Evolutionary conservation across 2,888 invertebrate species (phyloP).

Genomic region (Tolmerus cingulatus): DNA sequence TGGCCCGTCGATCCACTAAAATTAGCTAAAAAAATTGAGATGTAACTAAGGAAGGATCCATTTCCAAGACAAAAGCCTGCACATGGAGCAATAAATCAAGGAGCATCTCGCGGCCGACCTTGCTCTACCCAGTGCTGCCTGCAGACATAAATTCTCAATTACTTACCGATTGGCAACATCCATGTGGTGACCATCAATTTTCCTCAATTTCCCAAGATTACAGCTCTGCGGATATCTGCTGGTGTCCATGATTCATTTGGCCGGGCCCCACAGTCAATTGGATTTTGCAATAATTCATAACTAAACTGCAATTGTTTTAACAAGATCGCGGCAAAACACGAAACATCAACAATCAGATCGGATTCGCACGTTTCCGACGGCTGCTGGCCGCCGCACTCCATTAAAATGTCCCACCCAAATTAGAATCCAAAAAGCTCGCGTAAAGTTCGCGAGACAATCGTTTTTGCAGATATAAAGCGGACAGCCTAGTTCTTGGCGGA

Average conservation of each 20-base stretch:
- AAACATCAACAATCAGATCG: conserved; percentile 1
- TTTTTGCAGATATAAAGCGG: neutral
- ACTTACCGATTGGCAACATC: neutral
- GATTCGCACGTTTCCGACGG: neutral
- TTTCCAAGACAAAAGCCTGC: neutral
- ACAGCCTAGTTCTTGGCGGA: neutral
- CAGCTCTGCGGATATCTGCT: neutral
- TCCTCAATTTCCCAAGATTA: neutral
- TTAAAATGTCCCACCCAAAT: conserved; percentile 9
- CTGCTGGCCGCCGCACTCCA: neutral
- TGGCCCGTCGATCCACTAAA: no score
- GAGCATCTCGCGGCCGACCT: neutral
- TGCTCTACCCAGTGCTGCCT: neutral
- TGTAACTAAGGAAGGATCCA: neutral
- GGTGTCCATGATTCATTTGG: neutral
- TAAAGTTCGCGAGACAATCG: neutral
- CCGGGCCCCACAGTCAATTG: neutral
- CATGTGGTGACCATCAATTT: neutral
- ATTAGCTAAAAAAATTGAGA: no score
- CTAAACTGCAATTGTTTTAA: neutral
- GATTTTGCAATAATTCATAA: conserved; percentile 3
- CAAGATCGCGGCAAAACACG: neutral
- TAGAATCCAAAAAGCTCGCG: neutral
- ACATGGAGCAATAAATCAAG: neutral
- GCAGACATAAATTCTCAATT: neutral